Conservation (phyloP, 2,888 invertebrate genomes). For the Heliconius charithonia region DNA sequence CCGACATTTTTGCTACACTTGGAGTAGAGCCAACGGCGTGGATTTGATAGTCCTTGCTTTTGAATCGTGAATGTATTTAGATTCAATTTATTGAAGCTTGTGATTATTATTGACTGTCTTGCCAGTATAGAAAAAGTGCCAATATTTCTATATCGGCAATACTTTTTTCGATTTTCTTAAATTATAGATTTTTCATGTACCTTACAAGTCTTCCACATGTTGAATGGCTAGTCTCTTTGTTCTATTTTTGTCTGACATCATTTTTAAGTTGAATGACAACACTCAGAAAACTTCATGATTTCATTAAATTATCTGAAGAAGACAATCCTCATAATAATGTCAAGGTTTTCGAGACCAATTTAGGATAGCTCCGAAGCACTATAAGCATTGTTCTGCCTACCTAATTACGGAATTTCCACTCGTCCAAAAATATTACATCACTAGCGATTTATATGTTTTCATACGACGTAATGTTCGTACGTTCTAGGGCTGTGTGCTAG, state of each 20-base stretch:
- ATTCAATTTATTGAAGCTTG: background rate
- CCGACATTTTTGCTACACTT: constrained; percentile 55
- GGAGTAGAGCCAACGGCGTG: constrained; percentile 42
- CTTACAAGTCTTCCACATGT: background rate
- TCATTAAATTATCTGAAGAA: background rate
- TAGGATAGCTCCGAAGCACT: constrained; percentile 12
- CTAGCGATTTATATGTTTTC: constrained; percentile 34
- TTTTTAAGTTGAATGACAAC: background rate
- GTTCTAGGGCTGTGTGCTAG: constrained; percentile 29
- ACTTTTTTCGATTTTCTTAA: too few relatives aligned
- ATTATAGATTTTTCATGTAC: too few relatives aligned
- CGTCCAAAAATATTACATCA: constrained; percentile 44
- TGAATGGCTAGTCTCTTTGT: background rate
- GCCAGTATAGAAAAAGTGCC: too few relatives aligned
- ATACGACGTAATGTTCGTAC: constrained; percentile 17
- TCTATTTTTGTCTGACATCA: background rate
- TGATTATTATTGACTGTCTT: background rate
- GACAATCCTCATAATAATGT: constrained; percentile 12
- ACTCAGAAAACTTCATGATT: background rate
- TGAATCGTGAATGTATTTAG: background rate
- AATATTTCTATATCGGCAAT: too few relatives aligned
- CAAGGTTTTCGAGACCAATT: constrained; percentile 35
- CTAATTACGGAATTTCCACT: constrained; percentile 30
- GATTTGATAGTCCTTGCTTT: constrained; percentile 22
- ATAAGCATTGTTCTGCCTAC: constrained; percentile 26